Conservation (phyloP, 2,888 invertebrate species). For the Pollenia labialis region DNA sequence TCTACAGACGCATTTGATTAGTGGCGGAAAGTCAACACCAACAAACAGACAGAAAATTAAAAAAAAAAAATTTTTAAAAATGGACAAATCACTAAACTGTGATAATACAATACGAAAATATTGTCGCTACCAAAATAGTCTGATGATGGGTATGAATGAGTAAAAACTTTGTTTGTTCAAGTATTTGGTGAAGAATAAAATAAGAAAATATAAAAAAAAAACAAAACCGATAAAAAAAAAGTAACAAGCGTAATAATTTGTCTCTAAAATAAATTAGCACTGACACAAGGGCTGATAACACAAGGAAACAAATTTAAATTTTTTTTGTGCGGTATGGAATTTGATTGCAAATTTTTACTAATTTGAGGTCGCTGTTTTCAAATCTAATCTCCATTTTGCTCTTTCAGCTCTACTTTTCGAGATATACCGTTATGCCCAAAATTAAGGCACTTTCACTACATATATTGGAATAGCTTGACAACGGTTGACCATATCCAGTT, state of each 20-base stretch:
- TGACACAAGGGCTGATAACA: conserved; percentile 9
- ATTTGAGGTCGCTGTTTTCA: too few relatives aligned
- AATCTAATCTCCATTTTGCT: too few relatives aligned
- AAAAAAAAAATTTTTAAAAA: conserved; percentile 11
- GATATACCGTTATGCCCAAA: too few relatives aligned
- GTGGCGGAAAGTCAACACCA: conserved; percentile 2
- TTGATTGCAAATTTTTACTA: too few relatives aligned
- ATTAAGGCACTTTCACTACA: too few relatives aligned
- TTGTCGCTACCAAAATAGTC: conserved; percentile 50
- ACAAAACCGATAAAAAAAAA: conserved; percentile 14
- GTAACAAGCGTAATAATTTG: neutral
- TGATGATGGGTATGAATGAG: conserved; percentile 43
- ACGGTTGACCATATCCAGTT: too few relatives aligned
- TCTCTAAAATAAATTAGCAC: conserved; percentile 17
- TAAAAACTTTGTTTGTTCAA: conserved; percentile 31
- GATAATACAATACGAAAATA: conserved; percentile 65
- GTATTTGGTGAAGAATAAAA: conserved; percentile 8
- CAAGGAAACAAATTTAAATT: too few relatives aligned
- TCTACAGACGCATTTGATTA: conserved; percentile 56
- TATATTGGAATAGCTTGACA: too few relatives aligned
- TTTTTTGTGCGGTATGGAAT: too few relatives aligned
- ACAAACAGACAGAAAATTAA: neutral
- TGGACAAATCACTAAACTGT: conserved; percentile 64
- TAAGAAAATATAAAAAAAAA: neutral
- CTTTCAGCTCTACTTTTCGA: too few relatives aligned